Base-by-base conservation (phyloP, 2,113 vertebrate species). In the Noturus placidus region DNA sequence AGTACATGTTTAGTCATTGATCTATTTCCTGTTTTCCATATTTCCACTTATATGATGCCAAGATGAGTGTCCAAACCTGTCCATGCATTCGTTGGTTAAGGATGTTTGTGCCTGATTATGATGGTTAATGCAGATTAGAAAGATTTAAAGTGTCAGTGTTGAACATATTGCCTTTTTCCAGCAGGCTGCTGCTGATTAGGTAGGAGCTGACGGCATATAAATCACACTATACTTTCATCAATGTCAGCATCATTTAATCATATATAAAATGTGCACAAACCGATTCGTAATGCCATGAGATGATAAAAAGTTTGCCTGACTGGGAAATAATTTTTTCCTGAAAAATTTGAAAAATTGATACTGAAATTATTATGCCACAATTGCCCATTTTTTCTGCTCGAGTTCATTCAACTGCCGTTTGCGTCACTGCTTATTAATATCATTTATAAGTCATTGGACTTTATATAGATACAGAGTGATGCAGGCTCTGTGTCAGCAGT, bases 1-100 rank as follows among this genome's bases (percentile, higher is more conserved):
- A 22, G 19, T 33, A 42, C 15, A 19, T 4, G 70, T 38, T 22
- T 22, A 20, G 5, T 74, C 13, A 27, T 50, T 77, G 27, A 50
- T 52, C 74, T n/a, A 27, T 77, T 42, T 76, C 72, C 38, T 76
- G 38, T 76, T 76, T 74, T 76, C 22, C 72, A 27, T 76, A 46
- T 25, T 46, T 46, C 72, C 22, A 76, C 72, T 42, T 46, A 74
- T 42, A 74, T 74, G 72, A 22, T 46, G 27, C 46, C 5, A 1
- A 25, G 6, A 52, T 30, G 27, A 15, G 27, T 79, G 46, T 19
- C 76, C 27, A 54, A 54, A 30, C 50, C 27, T 79, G 50, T 79
- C n/a, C 27, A 79, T 5, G 14, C 50, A 30, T 79, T 54, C 11
- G 13, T 5, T 27, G 17, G 11, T 76, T 1, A 20, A 42, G 70